Evolutionary conservation across 2,888 invertebrate genomes (phyloP).

Genomic region (Pelosia muscerda): DNA sequence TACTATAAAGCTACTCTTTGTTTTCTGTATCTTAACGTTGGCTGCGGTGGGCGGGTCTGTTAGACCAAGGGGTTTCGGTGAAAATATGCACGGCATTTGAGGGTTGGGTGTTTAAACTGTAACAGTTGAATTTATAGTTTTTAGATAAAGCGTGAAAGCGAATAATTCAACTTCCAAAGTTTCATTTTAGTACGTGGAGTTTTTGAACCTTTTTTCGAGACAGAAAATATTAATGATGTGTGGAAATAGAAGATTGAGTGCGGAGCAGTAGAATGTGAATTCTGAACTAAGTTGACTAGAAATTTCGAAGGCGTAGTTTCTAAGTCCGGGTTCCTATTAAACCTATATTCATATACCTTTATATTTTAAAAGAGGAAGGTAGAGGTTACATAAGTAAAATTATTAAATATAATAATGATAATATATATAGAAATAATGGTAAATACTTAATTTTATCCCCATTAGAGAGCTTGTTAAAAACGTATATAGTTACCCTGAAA

Average conservation of each 20-base stretch:
- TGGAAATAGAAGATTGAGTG: neutral
- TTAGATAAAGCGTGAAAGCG: conserved; percentile 78
- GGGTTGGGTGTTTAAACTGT: conserved; percentile 76
- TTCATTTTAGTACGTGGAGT: conserved; percentile 28
- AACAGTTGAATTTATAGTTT: conserved; percentile 79
- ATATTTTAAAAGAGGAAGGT: too few relatives aligned
- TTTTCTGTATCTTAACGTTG: conserved; percentile 75
- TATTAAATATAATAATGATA: too few relatives aligned
- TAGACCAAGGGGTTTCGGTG: conserved; percentile 60
- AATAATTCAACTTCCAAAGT: conserved; percentile 67
- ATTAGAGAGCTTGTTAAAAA: too few relatives aligned
- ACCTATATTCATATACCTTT: too few relatives aligned
- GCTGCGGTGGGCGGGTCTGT: conserved; percentile 74
- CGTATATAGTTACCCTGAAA: too few relatives aligned
- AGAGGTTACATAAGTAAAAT: too few relatives aligned
- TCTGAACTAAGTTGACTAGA: neutral
- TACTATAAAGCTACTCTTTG: conserved; percentile 80
- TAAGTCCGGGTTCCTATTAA: too few relatives aligned
- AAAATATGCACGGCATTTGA: conserved; percentile 67
- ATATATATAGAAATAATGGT: too few relatives aligned
- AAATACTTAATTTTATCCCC: too few relatives aligned
- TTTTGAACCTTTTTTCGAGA: neutral
- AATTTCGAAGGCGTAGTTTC: neutral
- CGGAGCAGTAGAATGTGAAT: neutral
- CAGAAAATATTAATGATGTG: neutral